Evolutionary conservation across 2,797 vertebrate species (phyloP).

Genomic region (Acanthurus leucopareius): DNA sequence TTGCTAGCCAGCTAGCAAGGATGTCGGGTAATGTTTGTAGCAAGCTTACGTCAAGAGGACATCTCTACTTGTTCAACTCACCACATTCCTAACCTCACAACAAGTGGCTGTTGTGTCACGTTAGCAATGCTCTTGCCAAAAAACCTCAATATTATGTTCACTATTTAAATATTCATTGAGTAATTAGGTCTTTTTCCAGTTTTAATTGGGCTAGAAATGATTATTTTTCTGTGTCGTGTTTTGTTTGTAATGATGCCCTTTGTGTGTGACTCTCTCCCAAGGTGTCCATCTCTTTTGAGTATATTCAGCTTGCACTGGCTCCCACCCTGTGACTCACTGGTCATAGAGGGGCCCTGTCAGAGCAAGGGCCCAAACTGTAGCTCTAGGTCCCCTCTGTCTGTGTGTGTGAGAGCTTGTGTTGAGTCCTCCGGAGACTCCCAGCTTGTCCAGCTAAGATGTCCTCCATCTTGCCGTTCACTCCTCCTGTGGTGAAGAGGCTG

Average conservation of each 20-base stretch:
- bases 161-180: neutral
- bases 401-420: constrained; percentile 40
- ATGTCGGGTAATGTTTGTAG: constrained; percentile 37
- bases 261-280: constrained; percentile 60
- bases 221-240: constrained; percentile 14
- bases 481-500: constrained; percentile 96
- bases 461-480: constrained; percentile 97
- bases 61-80: constrained; percentile 22
- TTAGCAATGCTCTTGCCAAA: neutral
- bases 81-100: constrained; percentile 13
- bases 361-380: constrained; percentile 74
- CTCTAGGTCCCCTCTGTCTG: constrained; percentile 65
- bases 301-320: constrained; percentile 59
- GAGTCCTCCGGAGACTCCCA: constrained; percentile 64
- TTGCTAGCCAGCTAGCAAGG: constrained; percentile 30
- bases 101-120: constrained; percentile 2
- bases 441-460: constrained; percentile 88
- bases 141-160: neutral
- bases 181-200: neutral
- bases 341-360: constrained; percentile 72
- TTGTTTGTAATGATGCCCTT: constrained; percentile 49
- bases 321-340: constrained; percentile 66
- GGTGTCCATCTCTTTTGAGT: constrained; percentile 61
- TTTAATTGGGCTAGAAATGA: neutral
- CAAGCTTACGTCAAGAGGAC: constrained; percentile 41